Conservation (phyloP, 37 sponge, comb jelly and placozoan genomes). For the Beroe ovata region DNA sequence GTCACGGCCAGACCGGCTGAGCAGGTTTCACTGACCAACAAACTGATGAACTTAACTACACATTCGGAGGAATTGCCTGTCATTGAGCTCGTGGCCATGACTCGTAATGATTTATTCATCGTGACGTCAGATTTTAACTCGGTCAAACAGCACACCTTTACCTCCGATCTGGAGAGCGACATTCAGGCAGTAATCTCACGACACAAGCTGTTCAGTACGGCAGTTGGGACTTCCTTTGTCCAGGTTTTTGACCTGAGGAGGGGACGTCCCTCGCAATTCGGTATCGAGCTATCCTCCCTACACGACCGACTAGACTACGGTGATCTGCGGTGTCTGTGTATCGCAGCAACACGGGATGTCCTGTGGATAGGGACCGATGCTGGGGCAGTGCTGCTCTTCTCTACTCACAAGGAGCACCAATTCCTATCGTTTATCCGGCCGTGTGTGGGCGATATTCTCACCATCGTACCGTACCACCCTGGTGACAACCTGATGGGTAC, state of each 20-base stretch:
- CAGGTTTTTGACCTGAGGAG: constrained; percentile 44
- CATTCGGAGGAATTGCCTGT: constrained; percentile 7
- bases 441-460: constrained; percentile 10
- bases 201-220: neutral
- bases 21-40: neutral
- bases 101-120: neutral
- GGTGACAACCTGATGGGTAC: neutral
- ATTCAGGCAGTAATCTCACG: neutral
- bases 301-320: neutral
- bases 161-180: neutral
- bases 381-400: constrained; percentile 42
- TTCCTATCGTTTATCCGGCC: constrained; percentile 23
- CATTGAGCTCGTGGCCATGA: neutral
- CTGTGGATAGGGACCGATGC: constrained; percentile 21
- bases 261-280: neutral
- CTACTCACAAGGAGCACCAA: neutral
- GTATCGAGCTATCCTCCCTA: neutral
- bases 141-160: neutral
- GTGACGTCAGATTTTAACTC: constrained; percentile 42
- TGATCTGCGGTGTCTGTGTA: neutral
- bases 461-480: constrained; percentile 14
- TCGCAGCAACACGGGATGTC: neutral
- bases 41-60: neutral
- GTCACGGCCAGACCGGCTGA: neutral
- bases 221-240: neutral